phyloP scores from a whole-genome alignment of 2,888 invertebrate genomes.

The Sisyra terminalis region DNA sequence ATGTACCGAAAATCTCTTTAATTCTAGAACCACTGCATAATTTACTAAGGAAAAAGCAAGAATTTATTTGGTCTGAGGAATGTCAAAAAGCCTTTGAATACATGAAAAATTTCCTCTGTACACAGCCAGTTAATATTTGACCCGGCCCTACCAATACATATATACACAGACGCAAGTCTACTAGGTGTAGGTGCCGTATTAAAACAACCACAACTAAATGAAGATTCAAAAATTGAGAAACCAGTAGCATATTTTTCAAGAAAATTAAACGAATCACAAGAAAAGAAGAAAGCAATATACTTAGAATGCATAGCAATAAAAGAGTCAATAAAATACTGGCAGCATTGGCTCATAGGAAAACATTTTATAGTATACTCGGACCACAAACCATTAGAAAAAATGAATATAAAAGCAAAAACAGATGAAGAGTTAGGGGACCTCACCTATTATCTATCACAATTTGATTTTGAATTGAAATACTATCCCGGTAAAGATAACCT shows the following conservation, averaged over 20 bases:
- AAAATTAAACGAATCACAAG: constrained; percentile 14
- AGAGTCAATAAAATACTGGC: constrained; percentile 11
- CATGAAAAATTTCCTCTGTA: not conserved
- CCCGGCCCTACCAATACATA: not conserved
- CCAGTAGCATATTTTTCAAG: constrained; percentile 13
- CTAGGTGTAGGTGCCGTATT: constrained; percentile 11
- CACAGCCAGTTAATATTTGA: not conserved
- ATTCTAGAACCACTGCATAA: not conserved
- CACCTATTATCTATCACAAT: not conserved
- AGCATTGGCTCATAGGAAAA: constrained; percentile 14
- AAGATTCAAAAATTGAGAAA: constrained; percentile 9
- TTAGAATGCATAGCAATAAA: constrained; percentile 15
- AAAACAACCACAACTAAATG: constrained; percentile 12
- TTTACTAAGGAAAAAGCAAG: too few species aligned
- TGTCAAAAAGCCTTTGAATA: not conserved
- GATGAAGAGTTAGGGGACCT: not conserved
- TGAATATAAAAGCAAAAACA: constrained; percentile 5
- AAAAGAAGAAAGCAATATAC: constrained; percentile 14
- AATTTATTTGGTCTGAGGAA: not conserved
- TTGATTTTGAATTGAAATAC: constrained; percentile 7
- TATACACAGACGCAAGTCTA: not conserved
- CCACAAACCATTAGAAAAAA: constrained; percentile 13
- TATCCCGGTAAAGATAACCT: constrained; percentile 12
- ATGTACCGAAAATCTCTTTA: too few species aligned
- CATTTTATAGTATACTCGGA: constrained; percentile 13